These are phyloP conservation scores for Schrankia costaestrigalis DNA, from an alignment of 2,888 invertebrate genomes.

Conservation along the genomic window DNA sequence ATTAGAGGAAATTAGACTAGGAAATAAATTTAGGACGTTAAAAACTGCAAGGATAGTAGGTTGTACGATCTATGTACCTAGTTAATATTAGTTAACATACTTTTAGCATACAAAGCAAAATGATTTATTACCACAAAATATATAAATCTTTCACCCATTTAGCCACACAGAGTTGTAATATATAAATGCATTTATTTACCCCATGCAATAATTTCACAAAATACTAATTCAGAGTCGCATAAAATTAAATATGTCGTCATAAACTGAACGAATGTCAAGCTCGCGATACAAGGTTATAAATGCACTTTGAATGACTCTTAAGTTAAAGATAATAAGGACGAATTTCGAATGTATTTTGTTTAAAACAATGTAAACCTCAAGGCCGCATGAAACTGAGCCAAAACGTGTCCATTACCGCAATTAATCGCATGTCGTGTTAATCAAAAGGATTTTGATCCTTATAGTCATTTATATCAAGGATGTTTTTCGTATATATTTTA, in stretches of 20 bases:
- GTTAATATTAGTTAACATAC: no score
- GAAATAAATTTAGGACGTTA: no score
- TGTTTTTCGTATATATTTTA: slow-evolving; percentile 6
- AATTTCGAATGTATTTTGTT: slow-evolving; percentile 19
- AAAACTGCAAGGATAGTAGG: background rate
- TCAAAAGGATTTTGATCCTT: slow-evolving; percentile 11
- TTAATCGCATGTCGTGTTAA: slow-evolving; percentile 15
- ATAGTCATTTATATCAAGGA: slow-evolving; percentile 1
- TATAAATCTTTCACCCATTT: background rate
- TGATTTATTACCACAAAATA: background rate
- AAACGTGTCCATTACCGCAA: slow-evolving; percentile 38
- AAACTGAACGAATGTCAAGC: slow-evolving; percentile 40
- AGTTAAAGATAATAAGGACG: slow-evolving; percentile 6
- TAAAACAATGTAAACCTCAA: slow-evolving; percentile 24
- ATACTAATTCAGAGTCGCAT: slow-evolving; percentile 42
- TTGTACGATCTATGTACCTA: background rate
- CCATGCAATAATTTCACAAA: slow-evolving; percentile 15
- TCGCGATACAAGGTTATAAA: slow-evolving; percentile 11
- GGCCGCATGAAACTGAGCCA: slow-evolving; percentile 42
- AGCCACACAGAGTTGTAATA: slow-evolving; percentile 2
- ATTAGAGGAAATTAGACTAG: no score
- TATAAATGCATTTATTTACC: slow-evolving; percentile 6
- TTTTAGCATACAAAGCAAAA: no score
- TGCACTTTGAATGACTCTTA: slow-evolving; percentile 11
- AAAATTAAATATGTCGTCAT: slow-evolving; percentile 41